Evolutionary conservation across 2,113 vertebrate species (phyloP).

Genomic region (Strigops habroptila): DNA sequence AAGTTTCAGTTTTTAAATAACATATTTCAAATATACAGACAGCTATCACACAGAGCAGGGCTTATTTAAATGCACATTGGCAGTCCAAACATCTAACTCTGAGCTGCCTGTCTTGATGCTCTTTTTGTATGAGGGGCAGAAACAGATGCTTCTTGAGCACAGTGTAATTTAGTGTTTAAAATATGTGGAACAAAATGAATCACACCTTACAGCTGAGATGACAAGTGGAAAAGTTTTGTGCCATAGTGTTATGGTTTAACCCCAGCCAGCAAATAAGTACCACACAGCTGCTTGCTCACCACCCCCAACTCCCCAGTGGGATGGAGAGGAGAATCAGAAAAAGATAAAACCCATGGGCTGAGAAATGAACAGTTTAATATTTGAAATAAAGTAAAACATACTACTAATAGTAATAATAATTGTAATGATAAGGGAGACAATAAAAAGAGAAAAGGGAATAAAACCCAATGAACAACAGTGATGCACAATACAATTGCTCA

Average conservation of each 20-base stretch:
- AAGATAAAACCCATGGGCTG: background rate
- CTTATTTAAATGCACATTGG: background rate
- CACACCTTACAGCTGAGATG: background rate
- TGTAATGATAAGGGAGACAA: too few relatives aligned
- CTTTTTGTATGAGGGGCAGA: background rate
- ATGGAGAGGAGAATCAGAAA: background rate
- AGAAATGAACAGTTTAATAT: background rate
- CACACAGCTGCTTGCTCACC: background rate
- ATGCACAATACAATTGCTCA: background rate
- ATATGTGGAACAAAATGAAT: background rate
- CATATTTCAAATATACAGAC: background rate
- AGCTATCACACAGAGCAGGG: background rate
- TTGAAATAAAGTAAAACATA: background rate
- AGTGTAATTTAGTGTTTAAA: background rate
- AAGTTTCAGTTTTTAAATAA: background rate
- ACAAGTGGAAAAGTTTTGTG: background rate
- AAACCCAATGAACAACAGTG: background rate
- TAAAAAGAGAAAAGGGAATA: too few relatives aligned
- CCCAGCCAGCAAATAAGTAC: background rate
- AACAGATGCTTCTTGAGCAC: background rate
- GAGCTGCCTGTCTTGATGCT: background rate
- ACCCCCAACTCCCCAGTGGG: background rate
- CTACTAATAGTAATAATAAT: background rate
- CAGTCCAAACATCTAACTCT: background rate
- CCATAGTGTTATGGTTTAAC: background rate